phyloP scores from a whole-genome alignment of 2,797 vertebrate genomes.

The Pangasius larnaudii region DNA sequence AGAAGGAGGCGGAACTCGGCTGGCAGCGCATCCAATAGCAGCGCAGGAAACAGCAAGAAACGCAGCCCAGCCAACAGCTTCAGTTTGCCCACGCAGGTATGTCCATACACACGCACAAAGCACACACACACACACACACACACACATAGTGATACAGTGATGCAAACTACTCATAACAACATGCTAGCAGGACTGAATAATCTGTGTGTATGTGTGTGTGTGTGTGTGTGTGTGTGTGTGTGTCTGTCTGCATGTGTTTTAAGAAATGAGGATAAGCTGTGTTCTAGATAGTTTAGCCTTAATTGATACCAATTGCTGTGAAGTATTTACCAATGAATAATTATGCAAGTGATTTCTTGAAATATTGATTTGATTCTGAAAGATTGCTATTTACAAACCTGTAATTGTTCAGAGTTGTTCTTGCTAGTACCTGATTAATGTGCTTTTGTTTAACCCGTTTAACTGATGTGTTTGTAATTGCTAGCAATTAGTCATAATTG shows the following conservation, averaged over 20 bases:
- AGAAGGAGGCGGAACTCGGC: conserved; percentile 99
- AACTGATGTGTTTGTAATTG: conserved; percentile 54
- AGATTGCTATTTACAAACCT: neutral
- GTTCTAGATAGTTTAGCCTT: neutral
- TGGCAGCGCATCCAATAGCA: conserved; percentile 94
- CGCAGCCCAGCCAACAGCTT: conserved; percentile 97
- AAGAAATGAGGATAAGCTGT: conserved; percentile 5
- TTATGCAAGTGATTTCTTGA: neutral
- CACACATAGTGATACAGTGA: neutral
- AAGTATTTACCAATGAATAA: neutral
- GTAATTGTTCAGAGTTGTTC: conserved; percentile 12
- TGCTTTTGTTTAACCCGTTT: conserved; percentile 40
- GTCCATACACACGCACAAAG: conserved; percentile 22
- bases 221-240: neutral
- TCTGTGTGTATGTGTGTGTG: conserved; percentile 16
- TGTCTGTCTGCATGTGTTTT: conserved; percentile 15
- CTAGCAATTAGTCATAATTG: conserved; percentile 56
- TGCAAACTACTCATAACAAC: conserved; percentile 28
- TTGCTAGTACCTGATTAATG: conserved; percentile 37
- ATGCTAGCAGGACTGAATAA: conserved; percentile 33
- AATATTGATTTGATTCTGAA: conserved; percentile 8
- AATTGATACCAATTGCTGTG: conserved; percentile 5
- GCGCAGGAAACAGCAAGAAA: conserved; percentile 98
- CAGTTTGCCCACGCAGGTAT: conserved; percentile 98
- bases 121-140: conserved; percentile 3